These are phyloP conservation scores for Urocyon cinereoargenteus DNA, from an alignment of 2,797 vertebrate genomes.

Conservation along the genomic window DNA sequence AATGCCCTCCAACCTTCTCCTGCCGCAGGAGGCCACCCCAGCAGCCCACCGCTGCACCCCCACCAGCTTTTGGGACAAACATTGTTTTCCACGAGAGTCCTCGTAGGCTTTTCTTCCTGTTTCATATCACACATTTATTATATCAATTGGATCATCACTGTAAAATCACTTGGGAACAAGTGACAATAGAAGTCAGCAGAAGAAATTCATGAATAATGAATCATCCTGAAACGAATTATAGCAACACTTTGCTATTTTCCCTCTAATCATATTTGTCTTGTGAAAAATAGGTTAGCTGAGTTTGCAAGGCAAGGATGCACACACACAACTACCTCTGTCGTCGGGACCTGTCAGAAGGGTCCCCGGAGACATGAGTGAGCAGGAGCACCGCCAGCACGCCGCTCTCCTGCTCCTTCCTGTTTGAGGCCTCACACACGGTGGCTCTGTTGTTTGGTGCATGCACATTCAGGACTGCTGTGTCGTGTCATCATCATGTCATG, in stretches of 20 bases:
- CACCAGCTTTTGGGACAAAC: neutral
- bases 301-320: neutral
- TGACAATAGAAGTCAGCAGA: neutral
- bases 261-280: neutral
- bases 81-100: neutral
- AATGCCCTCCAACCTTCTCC: accelerated
- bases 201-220: slow-evolving; percentile 3
- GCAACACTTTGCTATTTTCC: neutral
- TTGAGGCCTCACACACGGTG: too few species aligned
- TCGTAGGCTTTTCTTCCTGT: neutral
- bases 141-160: neutral
- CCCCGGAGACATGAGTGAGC: neutral
- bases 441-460: accelerated
- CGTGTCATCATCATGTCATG: accelerated
- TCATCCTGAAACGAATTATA: neutral
- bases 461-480: accelerated
- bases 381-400: accelerated
- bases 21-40: too few species aligned
- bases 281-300: slow-evolving; percentile 21
- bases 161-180: slow-evolving; percentile 50
- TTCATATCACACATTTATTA: slow-evolving; percentile 3
- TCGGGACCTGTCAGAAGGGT: neutral
- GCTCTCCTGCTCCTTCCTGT: neutral
- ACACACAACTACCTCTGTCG: neutral
- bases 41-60: neutral